Evolutionary conservation across 2,888 invertebrate genomes (phyloP), one percentile per base, ranked within the genome.

Genomic region (Pristionchus entomophagus): DNA sequence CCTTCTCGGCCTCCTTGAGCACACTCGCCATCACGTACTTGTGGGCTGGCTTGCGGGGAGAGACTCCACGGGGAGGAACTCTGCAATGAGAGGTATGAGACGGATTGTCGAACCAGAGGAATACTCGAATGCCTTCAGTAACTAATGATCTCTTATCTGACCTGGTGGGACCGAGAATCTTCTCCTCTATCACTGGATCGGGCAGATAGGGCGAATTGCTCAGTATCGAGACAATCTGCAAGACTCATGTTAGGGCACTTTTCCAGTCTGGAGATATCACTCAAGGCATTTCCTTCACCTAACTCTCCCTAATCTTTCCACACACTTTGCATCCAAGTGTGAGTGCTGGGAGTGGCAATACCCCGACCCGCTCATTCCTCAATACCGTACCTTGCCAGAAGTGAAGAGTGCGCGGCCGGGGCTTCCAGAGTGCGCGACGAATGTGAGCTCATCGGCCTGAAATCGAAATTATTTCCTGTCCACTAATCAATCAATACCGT

Each of bases 361-460:
- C n/a, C n/a, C n/a, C n/a, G n/a, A n/a, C n/a, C n/a, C n/a, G n/a
- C n/a, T n/a, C n/a, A n/a, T n/a, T n/a, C n/a, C n/a, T n/a, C n/a
- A n/a, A n/a, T 51, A 29, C 41, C 65, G 32, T 19, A 85, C 85
- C 85, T 59, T 85, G 22, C 85, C 85, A 12, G 77, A 59, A 19
- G 85, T 85, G 85, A 78, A 85, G 29, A 85, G 59, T 3, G 78
- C 38, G 29, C 85, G 78, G 26, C 85, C 85, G 12, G 77, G 85
- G 2, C 32, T 14, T 6, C 14, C 69, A 12, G 80, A 35, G 69
- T 85, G 78, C 22, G 78, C 85, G 14, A 85, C 26, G 62, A 77
- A 62, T 8, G 78, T 78, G 2, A 85, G 45, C 12, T 49, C 22
- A 35, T 85, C 85, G 0, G 85, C 85, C 85, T 85, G 62, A 17